Evolutionary conservation across 1,140 invertebrate species (phyloP).

Genomic region (Drosophila pandora): DNA sequence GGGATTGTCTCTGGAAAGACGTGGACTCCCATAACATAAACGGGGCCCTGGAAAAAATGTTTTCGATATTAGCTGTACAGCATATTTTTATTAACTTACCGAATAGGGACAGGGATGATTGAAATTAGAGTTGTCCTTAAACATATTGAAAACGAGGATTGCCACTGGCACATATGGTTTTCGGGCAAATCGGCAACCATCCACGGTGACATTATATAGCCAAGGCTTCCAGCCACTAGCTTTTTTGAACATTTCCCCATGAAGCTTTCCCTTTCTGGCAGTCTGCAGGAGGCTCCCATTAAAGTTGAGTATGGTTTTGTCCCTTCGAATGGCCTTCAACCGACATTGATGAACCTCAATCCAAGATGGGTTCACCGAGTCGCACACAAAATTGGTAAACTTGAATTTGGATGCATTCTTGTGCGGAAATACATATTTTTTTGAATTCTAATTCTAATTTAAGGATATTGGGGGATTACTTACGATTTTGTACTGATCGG

Average conservation of each 20-base stretch:
- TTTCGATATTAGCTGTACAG: not conserved
- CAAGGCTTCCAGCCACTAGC: constrained; percentile 25
- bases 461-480: too few species aligned
- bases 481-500: too few species aligned
- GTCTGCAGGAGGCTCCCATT: constrained; percentile 10
- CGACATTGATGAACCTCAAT: constrained; percentile 9
- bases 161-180: constrained; percentile 1
- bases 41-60: not conserved
- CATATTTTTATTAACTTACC: not conserved
- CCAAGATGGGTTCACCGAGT: constrained; percentile 4
- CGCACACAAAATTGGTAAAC: constrained; percentile 10
- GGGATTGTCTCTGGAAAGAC: not conserved
- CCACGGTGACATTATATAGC: constrained; percentile 5
- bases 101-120: constrained; percentile 1
- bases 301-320: constrained; percentile 3
- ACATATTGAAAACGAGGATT: constrained; percentile 16
- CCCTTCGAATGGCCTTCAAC: constrained; percentile 13
- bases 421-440: too few species aligned
- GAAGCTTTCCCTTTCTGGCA: not conserved
- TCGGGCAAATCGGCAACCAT: constrained; percentile 17
- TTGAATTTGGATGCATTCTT: constrained; percentile 7
- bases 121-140: constrained; percentile 1
- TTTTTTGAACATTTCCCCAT: constrained; percentile 20
- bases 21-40: not conserved
- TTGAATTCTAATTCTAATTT: too few species aligned